phyloP scores from a whole-genome alignment of 2,797 vertebrate species.

The Acipenser ruthenus region DNA sequence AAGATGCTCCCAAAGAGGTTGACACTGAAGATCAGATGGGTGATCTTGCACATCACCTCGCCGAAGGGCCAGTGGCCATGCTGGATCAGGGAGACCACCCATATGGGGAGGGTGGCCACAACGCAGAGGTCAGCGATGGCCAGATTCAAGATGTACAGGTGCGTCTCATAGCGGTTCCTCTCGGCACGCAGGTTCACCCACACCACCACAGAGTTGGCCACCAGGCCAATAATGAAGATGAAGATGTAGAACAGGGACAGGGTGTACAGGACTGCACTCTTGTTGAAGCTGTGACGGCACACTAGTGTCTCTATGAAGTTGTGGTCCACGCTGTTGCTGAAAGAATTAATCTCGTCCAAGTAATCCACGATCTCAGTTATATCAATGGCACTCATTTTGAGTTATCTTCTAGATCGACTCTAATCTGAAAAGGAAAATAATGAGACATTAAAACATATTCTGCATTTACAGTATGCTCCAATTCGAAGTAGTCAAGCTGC shows the following conservation, averaged over 20 bases:
- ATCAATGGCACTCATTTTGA: conserved; percentile 65
- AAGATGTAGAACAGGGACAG: conserved; percentile 83
- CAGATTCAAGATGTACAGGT: conserved; percentile 86
- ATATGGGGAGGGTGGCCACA: conserved; percentile 81
- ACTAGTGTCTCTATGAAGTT: conserved; percentile 58
- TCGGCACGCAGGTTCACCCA: conserved; percentile 87
- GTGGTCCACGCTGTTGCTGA: conserved; percentile 56
- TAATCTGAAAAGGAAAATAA: conserved; percentile 25
- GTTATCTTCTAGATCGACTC: not conserved
- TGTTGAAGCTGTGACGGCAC: conserved; percentile 66
- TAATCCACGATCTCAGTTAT: conserved; percentile 60
- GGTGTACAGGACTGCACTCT: conserved; percentile 66
- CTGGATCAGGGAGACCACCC: conserved; percentile 83
- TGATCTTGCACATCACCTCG: conserved; percentile 81
- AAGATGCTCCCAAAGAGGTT: conserved; percentile 94
- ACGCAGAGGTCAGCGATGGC: conserved; percentile 86
- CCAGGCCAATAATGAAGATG: conserved; percentile 81
- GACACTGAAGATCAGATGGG: conserved; percentile 85
- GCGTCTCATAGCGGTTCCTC: conserved; percentile 78
- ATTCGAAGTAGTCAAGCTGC: too few relatives aligned
- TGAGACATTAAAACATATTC: too few relatives aligned
- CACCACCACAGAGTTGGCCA: conserved; percentile 82
- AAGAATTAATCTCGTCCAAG: conserved; percentile 49
- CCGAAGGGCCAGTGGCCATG: conserved; percentile 91
- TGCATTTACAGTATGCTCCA: too few relatives aligned